A percentile compares a stretch with the other conserved stretches of the same genome.
Evolutionary conservation across 2,888 invertebrate genomes (phyloP).

Genomic region (Pachydiplax longipennis): DNA sequence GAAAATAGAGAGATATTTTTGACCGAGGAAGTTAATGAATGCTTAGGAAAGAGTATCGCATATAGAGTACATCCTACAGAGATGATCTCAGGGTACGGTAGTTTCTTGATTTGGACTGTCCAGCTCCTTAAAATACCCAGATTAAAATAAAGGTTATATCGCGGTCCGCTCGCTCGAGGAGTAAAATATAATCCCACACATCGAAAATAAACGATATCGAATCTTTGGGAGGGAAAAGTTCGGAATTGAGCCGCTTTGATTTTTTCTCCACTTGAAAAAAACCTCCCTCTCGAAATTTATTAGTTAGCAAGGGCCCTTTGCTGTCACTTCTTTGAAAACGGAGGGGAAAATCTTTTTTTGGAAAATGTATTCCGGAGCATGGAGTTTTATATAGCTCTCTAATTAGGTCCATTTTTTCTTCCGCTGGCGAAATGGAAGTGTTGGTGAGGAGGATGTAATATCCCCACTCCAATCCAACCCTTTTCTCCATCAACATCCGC

Average conservation of each 20-base stretch:
- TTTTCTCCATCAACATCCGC: not conserved
- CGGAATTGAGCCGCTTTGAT: not conserved
- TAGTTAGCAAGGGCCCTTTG: not conserved
- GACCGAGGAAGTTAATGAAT: too few relatives aligned
- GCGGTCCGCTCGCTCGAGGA: too few relatives aligned
- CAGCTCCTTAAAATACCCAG: too few relatives aligned
- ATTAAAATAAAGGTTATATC: too few relatives aligned
- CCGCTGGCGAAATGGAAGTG: not conserved
- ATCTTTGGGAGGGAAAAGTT: conserved; percentile 1
- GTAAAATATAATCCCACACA: too few relatives aligned
- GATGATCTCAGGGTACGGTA: too few relatives aligned
- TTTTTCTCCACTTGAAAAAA: not conserved
- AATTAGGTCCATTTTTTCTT: not conserved
- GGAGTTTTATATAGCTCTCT: not conserved
- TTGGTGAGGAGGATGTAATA: conserved; percentile 6
- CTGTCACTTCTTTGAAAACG: not conserved
- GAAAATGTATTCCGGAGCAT: not conserved
- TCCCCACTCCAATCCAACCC: not conserved
- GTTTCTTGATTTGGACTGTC: too few relatives aligned
- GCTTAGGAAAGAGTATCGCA: too few relatives aligned
- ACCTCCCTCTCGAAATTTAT: not conserved
- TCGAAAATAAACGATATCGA: too few relatives aligned
- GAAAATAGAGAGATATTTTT: too few relatives aligned
- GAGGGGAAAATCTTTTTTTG: not conserved
- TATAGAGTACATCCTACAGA: too few relatives aligned